phyloP scores from a whole-genome alignment of 2,113 vertebrate species.

The Paramormyrops kingsleyae region DNA sequence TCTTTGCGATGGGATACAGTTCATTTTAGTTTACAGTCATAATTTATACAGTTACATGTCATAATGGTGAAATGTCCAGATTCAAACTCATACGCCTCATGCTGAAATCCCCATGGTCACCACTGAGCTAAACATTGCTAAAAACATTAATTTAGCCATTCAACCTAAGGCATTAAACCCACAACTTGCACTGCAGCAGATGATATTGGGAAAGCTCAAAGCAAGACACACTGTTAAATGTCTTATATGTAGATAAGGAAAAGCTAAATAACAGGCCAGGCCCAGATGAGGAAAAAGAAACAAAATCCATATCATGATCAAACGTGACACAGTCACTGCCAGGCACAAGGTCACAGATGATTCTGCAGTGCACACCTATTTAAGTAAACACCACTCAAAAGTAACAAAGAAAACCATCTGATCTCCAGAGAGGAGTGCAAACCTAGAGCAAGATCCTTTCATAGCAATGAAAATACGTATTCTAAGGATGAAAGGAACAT shows the following conservation, averaged over 20 bases:
- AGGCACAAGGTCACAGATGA: not conserved
- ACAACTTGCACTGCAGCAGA: not conserved
- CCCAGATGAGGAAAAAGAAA: not conserved
- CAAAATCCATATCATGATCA: not conserved
- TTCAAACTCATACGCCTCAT: not conserved
- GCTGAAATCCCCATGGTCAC: not conserved
- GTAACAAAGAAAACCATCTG: not conserved
- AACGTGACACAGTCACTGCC: not conserved
- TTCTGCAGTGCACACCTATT: not conserved
- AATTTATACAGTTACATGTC: not conserved
- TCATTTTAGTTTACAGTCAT: not conserved
- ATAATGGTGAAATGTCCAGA: not conserved
- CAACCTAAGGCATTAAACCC: not conserved
- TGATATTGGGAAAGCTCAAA: not conserved
- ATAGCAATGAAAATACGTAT: not conserved
- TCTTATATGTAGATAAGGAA: not conserved
- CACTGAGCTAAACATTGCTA: not conserved
- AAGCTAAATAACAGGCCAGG: not conserved
- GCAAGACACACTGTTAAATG: not conserved
- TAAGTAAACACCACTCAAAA: not conserved
- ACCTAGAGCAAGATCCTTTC: not conserved
- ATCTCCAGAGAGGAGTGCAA: not conserved
- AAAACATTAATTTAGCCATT: not conserved
- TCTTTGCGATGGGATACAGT: not conserved
- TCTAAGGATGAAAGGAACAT: not conserved